phyloP scores from a whole-genome alignment of 2,797 vertebrate genomes.

The Anguilla marmorata region DNA sequence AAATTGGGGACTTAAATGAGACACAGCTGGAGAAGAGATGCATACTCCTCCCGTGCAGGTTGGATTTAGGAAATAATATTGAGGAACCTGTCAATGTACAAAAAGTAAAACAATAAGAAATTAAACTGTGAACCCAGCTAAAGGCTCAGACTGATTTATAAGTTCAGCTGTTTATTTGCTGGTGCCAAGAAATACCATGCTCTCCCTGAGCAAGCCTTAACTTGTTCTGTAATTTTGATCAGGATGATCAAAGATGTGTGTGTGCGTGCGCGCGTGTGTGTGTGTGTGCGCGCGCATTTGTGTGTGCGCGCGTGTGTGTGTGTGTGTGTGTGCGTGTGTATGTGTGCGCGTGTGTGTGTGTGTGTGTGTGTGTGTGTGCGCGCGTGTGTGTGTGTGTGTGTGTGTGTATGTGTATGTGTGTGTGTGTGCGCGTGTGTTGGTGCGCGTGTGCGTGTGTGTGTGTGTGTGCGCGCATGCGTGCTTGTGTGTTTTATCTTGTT shows the following conservation, averaged over 20 bases:
- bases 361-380: background rate
- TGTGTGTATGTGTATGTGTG: background rate
- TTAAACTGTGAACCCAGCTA: background rate
- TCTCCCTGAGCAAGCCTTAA: background rate
- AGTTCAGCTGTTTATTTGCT: background rate
- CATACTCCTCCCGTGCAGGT: no score
- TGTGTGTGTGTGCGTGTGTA: background rate
- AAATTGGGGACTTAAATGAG: no score
- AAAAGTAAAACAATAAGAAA: background rate
- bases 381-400: no score
- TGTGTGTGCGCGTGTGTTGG: background rate
- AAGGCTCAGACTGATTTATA: background rate
- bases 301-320: background rate
- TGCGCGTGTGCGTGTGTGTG: background rate
- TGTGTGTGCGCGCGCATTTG: background rate
- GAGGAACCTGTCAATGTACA: background rate
- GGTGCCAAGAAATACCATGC: background rate
- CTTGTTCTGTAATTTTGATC: conserved; percentile 1
- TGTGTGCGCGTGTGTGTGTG: background rate
- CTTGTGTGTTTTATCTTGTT: background rate
- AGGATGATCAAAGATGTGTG: background rate
- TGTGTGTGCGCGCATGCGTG: no score
- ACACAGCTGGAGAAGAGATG: no score
- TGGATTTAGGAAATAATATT: background rate
- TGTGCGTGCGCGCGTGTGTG: background rate